phyloP scores from a whole-genome alignment of 2,797 vertebrate genomes.

The Coendou prehensilis region DNA sequence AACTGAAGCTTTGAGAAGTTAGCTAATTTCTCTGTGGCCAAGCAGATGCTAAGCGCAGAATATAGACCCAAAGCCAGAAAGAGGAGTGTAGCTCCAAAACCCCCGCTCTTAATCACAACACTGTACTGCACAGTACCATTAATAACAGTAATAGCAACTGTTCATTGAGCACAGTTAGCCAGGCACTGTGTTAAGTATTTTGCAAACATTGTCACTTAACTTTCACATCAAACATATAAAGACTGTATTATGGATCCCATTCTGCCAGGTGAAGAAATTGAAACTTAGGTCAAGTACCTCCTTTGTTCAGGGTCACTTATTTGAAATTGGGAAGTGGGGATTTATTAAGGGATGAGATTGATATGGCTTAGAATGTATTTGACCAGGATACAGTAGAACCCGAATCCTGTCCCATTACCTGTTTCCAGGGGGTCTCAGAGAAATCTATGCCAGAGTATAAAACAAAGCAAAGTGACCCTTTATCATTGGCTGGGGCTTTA shows the following conservation, averaged over 20 bases:
- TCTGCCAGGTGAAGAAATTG: conserved; percentile 56
- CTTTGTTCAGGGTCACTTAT: conserved; percentile 38
- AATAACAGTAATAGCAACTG: not conserved
- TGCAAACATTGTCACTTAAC: conserved; percentile 17
- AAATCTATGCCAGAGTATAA: conserved; percentile 29
- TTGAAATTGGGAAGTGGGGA: conserved; percentile 19
- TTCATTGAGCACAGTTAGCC: conserved; percentile 46
- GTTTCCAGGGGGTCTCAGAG: not conserved
- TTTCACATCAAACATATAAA: conserved; percentile 64
- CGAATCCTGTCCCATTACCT: not conserved
- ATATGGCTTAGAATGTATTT: not conserved
- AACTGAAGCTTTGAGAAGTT: conserved; percentile 28
- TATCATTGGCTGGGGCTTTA: not conserved
- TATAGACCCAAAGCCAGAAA: conserved; percentile 2
- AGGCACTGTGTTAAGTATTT: conserved; percentile 18
- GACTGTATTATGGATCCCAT: not conserved
- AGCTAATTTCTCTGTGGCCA: conserved; percentile 40
- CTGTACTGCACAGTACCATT: not conserved
- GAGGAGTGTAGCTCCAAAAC: conserved; percentile 19
- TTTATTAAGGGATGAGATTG: not conserved
- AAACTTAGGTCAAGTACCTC: conserved; percentile 58
- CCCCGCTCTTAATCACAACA: not conserved
- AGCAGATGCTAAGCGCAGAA: not conserved
- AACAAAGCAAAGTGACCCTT: conserved; percentile 14
- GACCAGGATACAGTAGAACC: not conserved